Evolutionary conservation across 2,888 invertebrate genomes (phyloP), one percentile per base, ranked within the genome.

Genomic region (Tetrapedia diversipes): DNA sequence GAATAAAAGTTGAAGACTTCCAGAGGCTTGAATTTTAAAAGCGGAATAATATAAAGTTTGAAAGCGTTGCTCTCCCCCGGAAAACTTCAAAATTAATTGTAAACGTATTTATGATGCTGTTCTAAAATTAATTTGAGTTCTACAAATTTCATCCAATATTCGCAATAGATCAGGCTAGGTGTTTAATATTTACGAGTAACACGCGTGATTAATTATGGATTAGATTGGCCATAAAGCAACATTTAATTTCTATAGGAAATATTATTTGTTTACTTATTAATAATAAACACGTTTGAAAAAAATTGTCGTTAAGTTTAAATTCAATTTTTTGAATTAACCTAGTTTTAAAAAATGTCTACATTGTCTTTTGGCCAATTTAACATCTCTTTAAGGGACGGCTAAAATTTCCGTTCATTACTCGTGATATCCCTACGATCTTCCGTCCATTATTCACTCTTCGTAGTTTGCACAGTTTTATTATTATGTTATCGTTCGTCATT

Each of bases 391-490:
- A 57, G 27, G 22, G 19, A 1, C 16, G 27, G 37, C 57, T 66
- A 47, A 66, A 66, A 57, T 57, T 57, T 11, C 57, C 57, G n/a
- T 41, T 39, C 39, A 57, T 57, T 57, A 57, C 39, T 57, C 56
- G 57, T 47, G 47, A 66, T 57, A 43, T 57, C 47, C 57, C 57
- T 37, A 34, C 66, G 27, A 27, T 11, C 10, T n/a, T 14, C 4
- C 24, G 61, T 32, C 27, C 1, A 19, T 47, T 34, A 37, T 24
- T 61, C 37, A 11, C n/a, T 24, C 51, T 53, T 53, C 27, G 41
- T 22, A 29, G 41, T 43, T 54, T 41, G 32, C 41, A 41, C 32
- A 8, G 11, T 54, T 53, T 64, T 41, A 64, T 64, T 54, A 29
- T 54, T 22, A 32, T 43, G 22, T 24, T 19, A 29, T 7, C 34